Evolutionary conservation across 2,888 invertebrate genomes (phyloP).

Genomic region (Andrena haemorrhoa): DNA sequence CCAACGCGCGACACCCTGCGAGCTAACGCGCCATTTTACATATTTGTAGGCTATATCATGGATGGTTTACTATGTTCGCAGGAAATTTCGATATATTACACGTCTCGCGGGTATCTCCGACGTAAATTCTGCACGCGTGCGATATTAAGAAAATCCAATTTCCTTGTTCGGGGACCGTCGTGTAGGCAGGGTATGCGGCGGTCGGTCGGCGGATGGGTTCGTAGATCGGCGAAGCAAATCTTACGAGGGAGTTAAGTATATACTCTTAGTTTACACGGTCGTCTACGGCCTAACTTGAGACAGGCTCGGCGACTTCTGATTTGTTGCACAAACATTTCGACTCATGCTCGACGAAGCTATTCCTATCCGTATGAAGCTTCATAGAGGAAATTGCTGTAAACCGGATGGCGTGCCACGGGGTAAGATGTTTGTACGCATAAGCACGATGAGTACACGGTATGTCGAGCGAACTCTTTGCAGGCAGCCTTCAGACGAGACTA

Average conservation of each 20-base stretch:
- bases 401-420: constrained; percentile 54
- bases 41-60: constrained; percentile 33
- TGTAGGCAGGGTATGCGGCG: constrained; percentile 30
- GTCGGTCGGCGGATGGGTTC: constrained; percentile 27
- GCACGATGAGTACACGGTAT: constrained; percentile 43
- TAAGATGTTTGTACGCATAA: constrained; percentile 49
- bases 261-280: constrained; percentile 54
- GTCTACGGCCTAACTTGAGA: constrained; percentile 41
- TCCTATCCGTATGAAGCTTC: constrained; percentile 57
- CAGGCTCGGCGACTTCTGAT: constrained; percentile 65
- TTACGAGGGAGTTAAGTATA: constrained; percentile 60
- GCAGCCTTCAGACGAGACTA: constrained; percentile 7
- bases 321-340: constrained; percentile 70
- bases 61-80: constrained; percentile 40
- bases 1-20: constrained; percentile 1
- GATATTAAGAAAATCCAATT: constrained; percentile 72
- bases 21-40: neutral
- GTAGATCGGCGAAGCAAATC: constrained; percentile 56
- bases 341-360: constrained; percentile 58
- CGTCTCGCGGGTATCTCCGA: constrained; percentile 59
- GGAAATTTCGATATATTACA: constrained; percentile 62
- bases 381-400: constrained; percentile 62
- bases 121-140: constrained; percentile 59
- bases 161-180: constrained; percentile 59
- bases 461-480: constrained; percentile 32